Percentiles rank a stretch among this genome's conserved stretches.
These are phyloP conservation scores for Conus ventricosus DNA, from an alignment of 1,140 invertebrate genomes.

Conservation along the genomic window DNA sequence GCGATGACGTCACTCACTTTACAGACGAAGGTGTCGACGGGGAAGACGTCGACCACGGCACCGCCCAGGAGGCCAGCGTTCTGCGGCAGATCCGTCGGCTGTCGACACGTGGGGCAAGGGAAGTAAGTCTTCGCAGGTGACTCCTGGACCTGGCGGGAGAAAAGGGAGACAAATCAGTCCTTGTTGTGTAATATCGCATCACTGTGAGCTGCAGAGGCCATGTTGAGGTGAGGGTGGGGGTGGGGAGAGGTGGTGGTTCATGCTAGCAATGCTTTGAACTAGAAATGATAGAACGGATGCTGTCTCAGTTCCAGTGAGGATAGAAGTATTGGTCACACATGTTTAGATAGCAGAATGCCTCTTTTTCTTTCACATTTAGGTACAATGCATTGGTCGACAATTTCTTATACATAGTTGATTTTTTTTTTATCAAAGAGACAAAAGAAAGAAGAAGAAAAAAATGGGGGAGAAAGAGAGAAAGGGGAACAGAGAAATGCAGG, in stretches of 20 bases:
- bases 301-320: not conserved
- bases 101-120: conserved; percentile 35
- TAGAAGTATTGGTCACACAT: not conserved
- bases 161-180: not conserved
- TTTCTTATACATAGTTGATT: too few species aligned
- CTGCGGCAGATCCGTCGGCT: conserved; percentile 13
- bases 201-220: too few species aligned
- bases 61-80: not conserved
- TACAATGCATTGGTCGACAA: too few species aligned
- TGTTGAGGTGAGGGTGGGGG: not conserved
- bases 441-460: too few species aligned
- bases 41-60: conserved; percentile 38
- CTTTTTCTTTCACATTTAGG: too few species aligned
- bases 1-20: conserved; percentile 54
- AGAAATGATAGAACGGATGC: too few species aligned
- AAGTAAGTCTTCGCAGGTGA: conserved; percentile 2
- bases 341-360: not conserved
- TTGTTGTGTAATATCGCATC: not conserved
- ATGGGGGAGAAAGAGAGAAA: too few species aligned
- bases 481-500: too few species aligned
- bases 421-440: too few species aligned
- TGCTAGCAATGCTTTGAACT: not conserved
- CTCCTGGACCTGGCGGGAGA: not conserved
- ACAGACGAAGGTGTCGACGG: conserved; percentile 56
- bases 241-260: not conserved